Conservation (phyloP, 2,113 vertebrate species). For the Pteronura brasiliensis region DNA sequence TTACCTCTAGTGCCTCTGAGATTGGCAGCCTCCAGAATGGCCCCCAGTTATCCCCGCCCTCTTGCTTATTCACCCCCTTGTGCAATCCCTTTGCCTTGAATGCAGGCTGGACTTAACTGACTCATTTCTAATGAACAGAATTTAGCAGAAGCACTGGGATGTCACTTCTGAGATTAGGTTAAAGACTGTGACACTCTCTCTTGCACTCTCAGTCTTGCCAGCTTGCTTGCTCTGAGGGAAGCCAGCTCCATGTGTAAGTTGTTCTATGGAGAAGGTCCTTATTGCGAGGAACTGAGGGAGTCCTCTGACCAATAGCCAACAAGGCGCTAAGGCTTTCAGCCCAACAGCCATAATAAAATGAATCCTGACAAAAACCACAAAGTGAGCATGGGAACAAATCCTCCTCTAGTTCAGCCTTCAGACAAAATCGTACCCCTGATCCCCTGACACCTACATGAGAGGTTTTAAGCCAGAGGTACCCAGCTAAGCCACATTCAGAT, state of each 20-base stretch:
- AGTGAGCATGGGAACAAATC: not conserved
- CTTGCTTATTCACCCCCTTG: not conserved
- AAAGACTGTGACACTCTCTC: not conserved
- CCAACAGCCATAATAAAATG: not conserved
- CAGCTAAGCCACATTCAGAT: not conserved
- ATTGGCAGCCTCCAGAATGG: not conserved
- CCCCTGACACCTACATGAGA: not conserved
- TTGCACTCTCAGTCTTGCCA: not conserved
- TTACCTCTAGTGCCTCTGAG: not conserved
- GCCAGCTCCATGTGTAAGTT: not conserved
- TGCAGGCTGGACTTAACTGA: not conserved
- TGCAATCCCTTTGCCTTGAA: not conserved
- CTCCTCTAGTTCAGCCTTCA: not conserved
- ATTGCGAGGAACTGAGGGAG: not conserved
- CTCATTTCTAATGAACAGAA: not conserved
- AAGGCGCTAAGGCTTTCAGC: not conserved
- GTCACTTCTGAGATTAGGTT: not conserved
- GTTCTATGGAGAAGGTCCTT: not conserved
- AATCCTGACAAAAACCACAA: not conserved
- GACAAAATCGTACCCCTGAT: not conserved
- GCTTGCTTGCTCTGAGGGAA: not conserved
- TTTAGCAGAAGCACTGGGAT: not conserved
- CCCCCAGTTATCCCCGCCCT: not conserved
- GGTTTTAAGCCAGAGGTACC: not conserved
- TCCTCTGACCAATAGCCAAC: not conserved